phyloP scores from a whole-genome alignment of 1,140 invertebrate species.

The Elymnias hypermnestra region DNA sequence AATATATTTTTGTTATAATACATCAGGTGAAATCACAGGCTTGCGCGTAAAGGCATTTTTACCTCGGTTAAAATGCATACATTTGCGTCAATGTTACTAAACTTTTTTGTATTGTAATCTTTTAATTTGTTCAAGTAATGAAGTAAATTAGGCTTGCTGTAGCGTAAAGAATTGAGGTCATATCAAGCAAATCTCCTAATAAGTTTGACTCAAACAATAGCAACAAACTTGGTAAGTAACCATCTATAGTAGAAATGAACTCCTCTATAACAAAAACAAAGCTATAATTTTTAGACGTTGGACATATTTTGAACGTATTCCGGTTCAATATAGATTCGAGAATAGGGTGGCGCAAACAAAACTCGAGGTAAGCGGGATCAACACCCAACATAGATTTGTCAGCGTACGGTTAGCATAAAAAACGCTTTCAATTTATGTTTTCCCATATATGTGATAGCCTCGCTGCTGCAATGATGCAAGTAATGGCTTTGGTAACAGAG shows the following conservation, averaged over 20 bases:
- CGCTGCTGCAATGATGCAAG: too few relatives aligned
- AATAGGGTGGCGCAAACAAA: constrained; percentile 19
- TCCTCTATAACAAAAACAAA: constrained; percentile 42
- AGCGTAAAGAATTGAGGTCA: not conserved
- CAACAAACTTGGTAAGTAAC: constrained; percentile 17
- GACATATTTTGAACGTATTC: constrained; percentile 24
- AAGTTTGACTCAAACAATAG: constrained; percentile 11
- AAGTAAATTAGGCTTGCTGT: not conserved
- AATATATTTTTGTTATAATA: too few relatives aligned
- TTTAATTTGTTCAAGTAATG: too few relatives aligned
- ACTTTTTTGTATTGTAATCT: too few relatives aligned
- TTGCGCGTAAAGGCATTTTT: too few relatives aligned
- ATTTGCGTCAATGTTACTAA: too few relatives aligned
- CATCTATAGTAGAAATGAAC: constrained; percentile 22
- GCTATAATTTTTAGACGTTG: constrained; percentile 37
- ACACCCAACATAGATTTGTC: constrained; percentile 13
- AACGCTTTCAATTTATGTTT: too few relatives aligned
- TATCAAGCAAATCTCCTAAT: constrained; percentile 10
- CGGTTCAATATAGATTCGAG: constrained; percentile 35
- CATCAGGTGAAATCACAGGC: too few relatives aligned
- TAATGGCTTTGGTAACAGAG: too few relatives aligned
- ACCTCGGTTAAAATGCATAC: too few relatives aligned
- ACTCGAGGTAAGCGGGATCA: constrained; percentile 7
- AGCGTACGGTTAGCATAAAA: not conserved
- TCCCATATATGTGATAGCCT: too few relatives aligned